A percentile compares a stretch with the other conserved stretches of the same genome.
Evolutionary conservation across 2,888 invertebrate species (phyloP).

Genomic region (Augiades crinisus): DNA sequence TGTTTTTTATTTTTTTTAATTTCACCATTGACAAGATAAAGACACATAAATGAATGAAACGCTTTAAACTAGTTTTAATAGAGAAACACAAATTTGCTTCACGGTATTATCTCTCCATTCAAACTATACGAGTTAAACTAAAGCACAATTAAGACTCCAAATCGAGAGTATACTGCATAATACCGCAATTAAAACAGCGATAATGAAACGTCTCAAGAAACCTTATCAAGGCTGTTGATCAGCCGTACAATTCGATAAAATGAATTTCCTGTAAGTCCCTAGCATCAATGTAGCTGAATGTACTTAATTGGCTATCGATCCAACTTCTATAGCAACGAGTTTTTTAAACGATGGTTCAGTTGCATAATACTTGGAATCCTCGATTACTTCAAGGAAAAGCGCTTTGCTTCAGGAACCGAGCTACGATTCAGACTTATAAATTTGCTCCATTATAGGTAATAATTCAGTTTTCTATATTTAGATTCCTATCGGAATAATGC

Average conservation of each 20-base stretch:
- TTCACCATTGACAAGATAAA: too few relatives aligned
- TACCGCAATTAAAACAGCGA: too few relatives aligned
- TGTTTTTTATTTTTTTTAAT: too few relatives aligned
- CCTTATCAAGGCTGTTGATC: neutral
- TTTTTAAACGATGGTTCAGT: neutral
- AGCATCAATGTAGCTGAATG: neutral
- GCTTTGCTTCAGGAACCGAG: neutral
- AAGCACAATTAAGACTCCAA: too few relatives aligned
- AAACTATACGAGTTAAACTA: too few relatives aligned
- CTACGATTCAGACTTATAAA: conserved; percentile 2
- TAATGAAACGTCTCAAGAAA: too few relatives aligned
- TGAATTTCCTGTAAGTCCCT: neutral
- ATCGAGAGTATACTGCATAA: too few relatives aligned
- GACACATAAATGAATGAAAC: too few relatives aligned
- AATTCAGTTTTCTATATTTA: conserved; percentile 26
- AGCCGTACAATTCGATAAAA: neutral
- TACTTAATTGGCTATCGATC: conserved; percentile 13
- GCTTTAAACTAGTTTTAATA: too few relatives aligned
- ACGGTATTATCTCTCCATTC: too few relatives aligned
- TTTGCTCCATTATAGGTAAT: conserved; percentile 24
- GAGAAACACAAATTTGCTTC: too few relatives aligned
- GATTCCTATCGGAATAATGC: conserved; percentile 8
- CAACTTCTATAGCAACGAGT: neutral
- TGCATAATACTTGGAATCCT: conserved; percentile 2
- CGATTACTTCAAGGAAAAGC: conserved; percentile 12